Evolutionary conservation across 1,140 invertebrate genomes (phyloP).

Genomic region (Coelopa frigida): DNA sequence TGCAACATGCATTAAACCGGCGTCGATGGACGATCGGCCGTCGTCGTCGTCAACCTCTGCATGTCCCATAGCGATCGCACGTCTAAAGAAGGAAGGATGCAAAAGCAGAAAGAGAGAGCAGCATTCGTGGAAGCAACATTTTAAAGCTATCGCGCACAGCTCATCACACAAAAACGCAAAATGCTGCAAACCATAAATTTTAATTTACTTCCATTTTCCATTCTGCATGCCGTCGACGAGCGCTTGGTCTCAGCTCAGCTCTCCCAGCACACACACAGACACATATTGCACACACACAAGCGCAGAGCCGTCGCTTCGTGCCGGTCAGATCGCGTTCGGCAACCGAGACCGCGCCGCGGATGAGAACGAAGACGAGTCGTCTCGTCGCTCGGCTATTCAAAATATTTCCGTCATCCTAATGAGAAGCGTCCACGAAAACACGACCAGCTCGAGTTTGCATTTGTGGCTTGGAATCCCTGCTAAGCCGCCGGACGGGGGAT

Average conservation of each 20-base stretch:
- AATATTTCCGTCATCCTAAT: constrained; percentile 16
- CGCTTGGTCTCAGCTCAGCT: not conserved
- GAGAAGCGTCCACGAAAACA: constrained; percentile 7
- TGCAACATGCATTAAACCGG: too few species aligned
- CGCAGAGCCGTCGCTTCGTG: constrained; percentile 1
- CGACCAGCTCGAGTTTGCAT: too few species aligned
- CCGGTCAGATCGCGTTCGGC: constrained; percentile 10
- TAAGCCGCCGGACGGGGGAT: too few species aligned
- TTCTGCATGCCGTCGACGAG: not conserved
- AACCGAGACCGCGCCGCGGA: too few species aligned
- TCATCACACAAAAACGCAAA: constrained; percentile 3
- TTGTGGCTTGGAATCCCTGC: too few species aligned
- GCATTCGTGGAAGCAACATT: constrained; percentile 2
- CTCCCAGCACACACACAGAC: not conserved
- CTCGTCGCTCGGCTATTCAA: constrained; percentile 13
- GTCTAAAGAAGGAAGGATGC: too few species aligned
- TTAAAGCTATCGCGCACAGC: not conserved
- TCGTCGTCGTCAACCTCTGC: too few species aligned
- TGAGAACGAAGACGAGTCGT: too few species aligned
- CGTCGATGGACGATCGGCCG: too few species aligned
- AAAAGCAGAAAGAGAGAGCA: too few species aligned
- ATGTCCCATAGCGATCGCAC: too few species aligned
- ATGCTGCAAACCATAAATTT: constrained; percentile 15
- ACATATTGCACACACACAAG: constrained; percentile 3
- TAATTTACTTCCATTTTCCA: constrained; percentile 9